Percentiles rank a stretch among this genome's conserved stretches.
phyloP scores from a whole-genome alignment of 2,888 invertebrate genomes.

The Drosophila borealis region DNA sequence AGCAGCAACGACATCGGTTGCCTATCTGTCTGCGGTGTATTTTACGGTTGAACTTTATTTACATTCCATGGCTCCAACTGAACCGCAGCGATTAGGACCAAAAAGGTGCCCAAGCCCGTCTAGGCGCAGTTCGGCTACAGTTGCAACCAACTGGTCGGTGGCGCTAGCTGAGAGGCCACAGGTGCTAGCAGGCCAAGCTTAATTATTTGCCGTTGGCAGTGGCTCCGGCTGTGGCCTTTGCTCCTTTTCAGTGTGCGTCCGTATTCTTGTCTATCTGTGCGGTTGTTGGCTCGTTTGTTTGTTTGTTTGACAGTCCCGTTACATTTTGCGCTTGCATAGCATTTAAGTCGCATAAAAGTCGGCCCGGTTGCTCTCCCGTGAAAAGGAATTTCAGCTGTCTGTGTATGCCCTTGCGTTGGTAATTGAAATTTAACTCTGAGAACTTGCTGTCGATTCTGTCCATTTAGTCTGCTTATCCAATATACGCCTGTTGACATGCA shows the following conservation, averaged over 20 bases:
- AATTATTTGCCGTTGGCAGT: constrained; percentile 72
- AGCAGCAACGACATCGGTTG: constrained; percentile 15
- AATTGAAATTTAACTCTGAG: constrained; percentile 65
- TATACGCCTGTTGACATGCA: constrained; percentile 35
- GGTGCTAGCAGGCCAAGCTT: constrained; percentile 68
- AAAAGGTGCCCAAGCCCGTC: constrained; percentile 13
- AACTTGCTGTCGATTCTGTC: constrained; percentile 12
- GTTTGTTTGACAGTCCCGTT: constrained; percentile 44
- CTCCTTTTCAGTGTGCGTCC: constrained; percentile 22
- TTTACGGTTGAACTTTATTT: constrained; percentile 75
- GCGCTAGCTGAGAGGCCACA: constrained; percentile 56
- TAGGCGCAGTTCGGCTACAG: constrained; percentile 38
- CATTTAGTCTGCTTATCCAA: not conserved
- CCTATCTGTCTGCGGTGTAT: constrained; percentile 66
- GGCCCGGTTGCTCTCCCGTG: constrained; percentile 13
- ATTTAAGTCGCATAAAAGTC: constrained; percentile 64
- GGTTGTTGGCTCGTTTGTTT: constrained; percentile 10
- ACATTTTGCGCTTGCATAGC: constrained; percentile 60
- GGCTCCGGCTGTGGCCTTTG: constrained; percentile 29
- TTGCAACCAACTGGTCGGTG: constrained; percentile 45
- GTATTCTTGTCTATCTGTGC: constrained; percentile 31
- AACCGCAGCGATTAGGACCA: not conserved
- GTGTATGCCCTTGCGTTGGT: constrained; percentile 24
- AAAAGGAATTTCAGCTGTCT: constrained; percentile 9
- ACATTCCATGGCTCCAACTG: constrained; percentile 57